Percentiles rank a stretch among this genome's conserved stretches.
These are phyloP conservation scores for Apostichopus californicus DNA, from an alignment of 35 echinoderm and acorn worm species.

Conservation along the genomic window DNA sequence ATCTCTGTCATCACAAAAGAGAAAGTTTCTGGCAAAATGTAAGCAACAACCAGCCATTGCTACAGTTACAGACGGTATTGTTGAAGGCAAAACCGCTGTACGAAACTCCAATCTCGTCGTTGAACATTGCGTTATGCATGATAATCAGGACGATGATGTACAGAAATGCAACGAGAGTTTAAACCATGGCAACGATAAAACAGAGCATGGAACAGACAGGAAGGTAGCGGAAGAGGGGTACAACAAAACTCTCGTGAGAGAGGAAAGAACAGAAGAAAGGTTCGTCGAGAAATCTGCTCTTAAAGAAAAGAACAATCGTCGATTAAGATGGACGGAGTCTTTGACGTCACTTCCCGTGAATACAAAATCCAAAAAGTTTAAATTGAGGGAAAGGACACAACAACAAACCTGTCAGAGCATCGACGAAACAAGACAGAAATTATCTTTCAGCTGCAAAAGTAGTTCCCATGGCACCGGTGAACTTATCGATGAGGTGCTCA, in stretches of 20 bases:
- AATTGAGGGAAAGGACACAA: background rate
- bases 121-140: background rate
- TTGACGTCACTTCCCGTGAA: background rate
- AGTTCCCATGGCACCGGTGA: no score
- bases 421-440: background rate
- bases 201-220: background rate
- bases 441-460: no score
- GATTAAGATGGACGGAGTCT: background rate
- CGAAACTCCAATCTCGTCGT: no score
- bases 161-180: background rate
- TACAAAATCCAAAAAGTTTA: background rate
- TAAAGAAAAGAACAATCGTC: background rate
- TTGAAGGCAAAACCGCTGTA: background rate
- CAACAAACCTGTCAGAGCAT: background rate
- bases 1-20: slow-evolving; percentile 11
- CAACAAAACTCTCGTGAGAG: background rate
- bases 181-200: background rate
- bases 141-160: background rate
- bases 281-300: background rate
- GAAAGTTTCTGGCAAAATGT: slow-evolving; percentile 21
- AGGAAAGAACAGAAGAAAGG: background rate
- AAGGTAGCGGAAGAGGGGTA: background rate
- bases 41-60: background rate
- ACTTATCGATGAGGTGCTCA: no score
- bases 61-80: background rate